Evolutionary conservation across 2,888 invertebrate species (phyloP).

Genomic region (Parnassius apollo): DNA sequence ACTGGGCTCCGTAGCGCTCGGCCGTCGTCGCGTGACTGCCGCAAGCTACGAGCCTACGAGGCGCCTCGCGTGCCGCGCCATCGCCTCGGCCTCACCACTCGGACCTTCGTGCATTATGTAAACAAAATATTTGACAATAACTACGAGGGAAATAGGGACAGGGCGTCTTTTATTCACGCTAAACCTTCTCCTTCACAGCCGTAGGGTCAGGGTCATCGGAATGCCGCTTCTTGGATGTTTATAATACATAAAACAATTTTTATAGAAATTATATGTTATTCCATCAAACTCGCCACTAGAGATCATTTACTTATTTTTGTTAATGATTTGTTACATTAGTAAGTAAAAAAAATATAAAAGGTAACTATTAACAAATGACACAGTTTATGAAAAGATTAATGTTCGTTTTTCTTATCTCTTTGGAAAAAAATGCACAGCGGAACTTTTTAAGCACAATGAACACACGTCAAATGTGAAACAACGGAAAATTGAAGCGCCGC

Average conservation of each 20-base stretch:
- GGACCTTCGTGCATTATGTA: constrained; percentile 65
- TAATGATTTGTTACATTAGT: no score
- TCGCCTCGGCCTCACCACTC: constrained; percentile 37
- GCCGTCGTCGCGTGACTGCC: constrained; percentile 72
- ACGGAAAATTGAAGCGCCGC: constrained; percentile 12
- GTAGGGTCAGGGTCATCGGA: constrained; percentile 22
- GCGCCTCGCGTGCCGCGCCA: constrained; percentile 42
- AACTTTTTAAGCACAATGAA: constrained; percentile 14
- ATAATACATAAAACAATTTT: constrained; percentile 14
- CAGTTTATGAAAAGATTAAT: constrained; percentile 14
- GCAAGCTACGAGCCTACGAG: constrained; percentile 48
- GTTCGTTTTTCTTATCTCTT: constrained; percentile 6
- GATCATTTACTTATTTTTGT: no score
- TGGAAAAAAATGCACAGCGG: not conserved
- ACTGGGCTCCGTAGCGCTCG: constrained; percentile 48
- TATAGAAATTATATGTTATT: no score
- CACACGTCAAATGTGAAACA: constrained; percentile 18
- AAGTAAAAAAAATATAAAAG: no score
- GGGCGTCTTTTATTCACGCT: constrained; percentile 26
- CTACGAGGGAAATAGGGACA: constrained; percentile 50
- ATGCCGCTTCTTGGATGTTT: constrained; percentile 22
- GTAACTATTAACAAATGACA: not conserved
- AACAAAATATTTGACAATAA: constrained; percentile 70
- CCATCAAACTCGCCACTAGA: no score
- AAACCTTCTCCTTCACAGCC: constrained; percentile 23